Evolutionary conservation across 2,888 invertebrate species (phyloP), one percentile per base, ranked within the genome.

Genomic region (Caenorhabditis sp.): DNA sequence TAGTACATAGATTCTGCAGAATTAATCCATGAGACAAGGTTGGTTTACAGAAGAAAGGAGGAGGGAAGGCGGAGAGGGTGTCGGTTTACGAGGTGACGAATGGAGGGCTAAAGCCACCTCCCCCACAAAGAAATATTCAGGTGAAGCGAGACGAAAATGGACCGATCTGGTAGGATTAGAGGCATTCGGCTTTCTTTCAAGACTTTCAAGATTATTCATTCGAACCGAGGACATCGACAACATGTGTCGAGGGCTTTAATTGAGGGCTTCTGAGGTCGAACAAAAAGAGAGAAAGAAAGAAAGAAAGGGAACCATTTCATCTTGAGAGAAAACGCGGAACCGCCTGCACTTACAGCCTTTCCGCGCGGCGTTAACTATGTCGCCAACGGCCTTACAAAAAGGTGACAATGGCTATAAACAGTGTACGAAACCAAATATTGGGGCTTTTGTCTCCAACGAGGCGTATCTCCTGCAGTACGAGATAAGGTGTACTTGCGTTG

Each of bases 371-470:
- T 27, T 55, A 56, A 65, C 55, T 65, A 65, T 56, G 55, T 48
- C 55, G 2, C 55, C 26, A 65, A 66, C 66, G n/a, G 30, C 56
- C 30, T 66, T 66, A 66, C 66, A 66, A 56, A 66, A 66, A 59
- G 68, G 41, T 20, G 41, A 66, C 48, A 59, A 68, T 52, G 59
- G 52, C 68, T 30, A 68, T 59, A 68, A 68, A 68, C 26, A 45
- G 53, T 56, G 41, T 27, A 27, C 32, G n/a, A 50, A 58, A 30
- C 58, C 52, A 52, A 58, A 58, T 68, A 52, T 68, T 68, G 43
- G 35, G 43, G 32, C 68, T 59, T 68, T 68, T 68, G 68, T 68
- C 68, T 68, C 48, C 58, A 66, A 55, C 27, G 66, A 66, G 55
- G 66, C 66, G 66, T 58, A 50, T 58, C 63, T 45, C 37, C n/a